Conservation (phyloP, 2,797 vertebrate genomes). For the Graptemys geographica region DNA sequence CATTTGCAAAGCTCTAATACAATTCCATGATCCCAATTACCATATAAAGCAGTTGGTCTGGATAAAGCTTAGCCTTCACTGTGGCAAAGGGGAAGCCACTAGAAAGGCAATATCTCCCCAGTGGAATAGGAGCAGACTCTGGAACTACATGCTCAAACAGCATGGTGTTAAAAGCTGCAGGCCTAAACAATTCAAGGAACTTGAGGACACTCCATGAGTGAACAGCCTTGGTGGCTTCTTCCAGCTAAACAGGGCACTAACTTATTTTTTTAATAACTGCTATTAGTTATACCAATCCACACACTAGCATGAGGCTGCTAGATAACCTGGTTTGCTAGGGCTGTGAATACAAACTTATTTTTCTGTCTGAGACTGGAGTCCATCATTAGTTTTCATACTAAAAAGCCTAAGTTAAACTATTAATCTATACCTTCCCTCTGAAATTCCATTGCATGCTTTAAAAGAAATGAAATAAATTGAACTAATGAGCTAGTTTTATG, state of each 20-base stretch:
- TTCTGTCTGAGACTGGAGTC: conserved; percentile 39
- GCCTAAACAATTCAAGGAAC: background rate
- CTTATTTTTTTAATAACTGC: conserved; percentile 35
- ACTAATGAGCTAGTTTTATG: conserved; percentile 15
- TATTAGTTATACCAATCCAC: conserved; percentile 30
- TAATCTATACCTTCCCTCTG: conserved; percentile 34
- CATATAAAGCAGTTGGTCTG: background rate
- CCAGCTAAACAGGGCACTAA: conserved; percentile 22
- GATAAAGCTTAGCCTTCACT: background rate
- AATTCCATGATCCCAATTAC: background rate
- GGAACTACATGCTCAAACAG: background rate
- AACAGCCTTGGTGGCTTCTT: background rate
- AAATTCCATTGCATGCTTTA: conserved; percentile 44
- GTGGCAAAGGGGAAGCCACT: background rate
- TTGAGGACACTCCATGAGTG: background rate
- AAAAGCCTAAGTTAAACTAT: conserved; percentile 28
- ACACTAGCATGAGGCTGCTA: conserved; percentile 21
- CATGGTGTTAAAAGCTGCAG: background rate
- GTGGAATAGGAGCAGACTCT: background rate
- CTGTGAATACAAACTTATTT: conserved; percentile 4
- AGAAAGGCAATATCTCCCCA: background rate
- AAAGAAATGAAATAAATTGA: conserved; percentile 24
- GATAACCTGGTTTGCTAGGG: background rate
- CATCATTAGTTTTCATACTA: background rate
- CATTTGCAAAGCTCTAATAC: background rate